Evolutionary conservation across 2,797 vertebrate genomes (phyloP).

Genomic region (Sphenodon punctatus): DNA sequence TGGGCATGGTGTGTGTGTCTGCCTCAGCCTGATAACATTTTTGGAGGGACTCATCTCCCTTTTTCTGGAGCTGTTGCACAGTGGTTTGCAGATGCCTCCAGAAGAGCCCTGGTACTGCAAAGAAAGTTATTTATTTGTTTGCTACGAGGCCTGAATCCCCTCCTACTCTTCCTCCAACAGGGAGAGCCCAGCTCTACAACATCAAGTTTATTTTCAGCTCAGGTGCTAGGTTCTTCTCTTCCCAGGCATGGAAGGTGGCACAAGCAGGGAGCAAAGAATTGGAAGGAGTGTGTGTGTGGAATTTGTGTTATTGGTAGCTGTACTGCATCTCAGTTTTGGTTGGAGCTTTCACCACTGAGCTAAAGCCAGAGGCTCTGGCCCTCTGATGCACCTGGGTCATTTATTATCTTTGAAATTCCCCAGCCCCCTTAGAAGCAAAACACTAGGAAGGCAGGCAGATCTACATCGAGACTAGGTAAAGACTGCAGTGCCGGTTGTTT

Average conservation of each 20-base stretch:
- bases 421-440: not conserved
- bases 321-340: too few relatives aligned
- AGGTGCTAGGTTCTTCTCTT: not conserved
- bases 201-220: not conserved
- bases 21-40: too few relatives aligned
- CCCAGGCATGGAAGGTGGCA: not conserved
- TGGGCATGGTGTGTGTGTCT: too few relatives aligned
- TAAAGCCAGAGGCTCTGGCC: too few relatives aligned
- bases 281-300: too few relatives aligned
- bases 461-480: not conserved
- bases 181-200: not conserved
- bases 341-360: too few relatives aligned
- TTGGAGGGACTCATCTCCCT: too few relatives aligned
- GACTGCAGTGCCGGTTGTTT: not conserved
- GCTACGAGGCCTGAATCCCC: not conserved
- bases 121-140: not conserved
- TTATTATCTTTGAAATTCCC: too few relatives aligned
- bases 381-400: too few relatives aligned
- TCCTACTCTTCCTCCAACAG: not conserved
- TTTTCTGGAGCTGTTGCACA: not conserved
- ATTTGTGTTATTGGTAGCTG: too few relatives aligned
- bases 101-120: not conserved
- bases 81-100: not conserved
- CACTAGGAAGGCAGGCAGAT: not conserved
- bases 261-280: not conserved